phyloP scores from a whole-genome alignment of 2,888 invertebrate genomes.

The Leucania comma region DNA sequence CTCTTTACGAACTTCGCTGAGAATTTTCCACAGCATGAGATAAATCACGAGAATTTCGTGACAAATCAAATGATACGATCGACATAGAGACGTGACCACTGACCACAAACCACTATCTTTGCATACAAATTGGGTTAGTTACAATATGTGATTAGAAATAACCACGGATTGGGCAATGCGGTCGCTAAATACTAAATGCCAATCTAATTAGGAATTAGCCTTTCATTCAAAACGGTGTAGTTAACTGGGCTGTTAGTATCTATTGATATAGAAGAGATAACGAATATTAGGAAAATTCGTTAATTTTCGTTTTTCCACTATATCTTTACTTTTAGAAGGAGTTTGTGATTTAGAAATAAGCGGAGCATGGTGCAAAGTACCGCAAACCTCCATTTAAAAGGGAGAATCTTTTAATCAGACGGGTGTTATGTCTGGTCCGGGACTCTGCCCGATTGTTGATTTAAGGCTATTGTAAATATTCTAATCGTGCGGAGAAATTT shows the following conservation, averaged over 20 bases:
- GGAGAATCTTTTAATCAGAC: too few species aligned
- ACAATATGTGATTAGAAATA: slow-evolving; percentile 50
- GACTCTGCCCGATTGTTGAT: too few species aligned
- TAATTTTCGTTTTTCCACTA: neutral
- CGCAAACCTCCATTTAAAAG: too few species aligned
- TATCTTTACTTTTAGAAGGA: too few species aligned
- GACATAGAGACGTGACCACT: slow-evolving; percentile 22
- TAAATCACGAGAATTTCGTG: neutral
- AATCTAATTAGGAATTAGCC: slow-evolving; percentile 38
- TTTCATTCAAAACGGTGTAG: slow-evolving; percentile 14
- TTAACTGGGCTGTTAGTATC: neutral
- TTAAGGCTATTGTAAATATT: too few species aligned
- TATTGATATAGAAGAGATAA: neutral
- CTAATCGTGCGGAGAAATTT: too few species aligned
- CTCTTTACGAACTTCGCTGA: neutral
- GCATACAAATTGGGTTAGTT: slow-evolving; percentile 37
- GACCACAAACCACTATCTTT: slow-evolving; percentile 24
- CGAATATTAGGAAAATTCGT: neutral
- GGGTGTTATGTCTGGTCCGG: too few species aligned
- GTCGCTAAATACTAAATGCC: slow-evolving; percentile 33
- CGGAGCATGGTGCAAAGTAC: too few species aligned
- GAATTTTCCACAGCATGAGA: neutral
- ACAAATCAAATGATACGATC: slow-evolving; percentile 14
- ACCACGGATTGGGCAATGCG: slow-evolving; percentile 35
- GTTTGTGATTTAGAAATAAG: too few species aligned